Evolutionary conservation across 2,888 invertebrate genomes (phyloP), one percentile per base, ranked within the genome.

Genomic region (Toxonevra muliebris): DNA sequence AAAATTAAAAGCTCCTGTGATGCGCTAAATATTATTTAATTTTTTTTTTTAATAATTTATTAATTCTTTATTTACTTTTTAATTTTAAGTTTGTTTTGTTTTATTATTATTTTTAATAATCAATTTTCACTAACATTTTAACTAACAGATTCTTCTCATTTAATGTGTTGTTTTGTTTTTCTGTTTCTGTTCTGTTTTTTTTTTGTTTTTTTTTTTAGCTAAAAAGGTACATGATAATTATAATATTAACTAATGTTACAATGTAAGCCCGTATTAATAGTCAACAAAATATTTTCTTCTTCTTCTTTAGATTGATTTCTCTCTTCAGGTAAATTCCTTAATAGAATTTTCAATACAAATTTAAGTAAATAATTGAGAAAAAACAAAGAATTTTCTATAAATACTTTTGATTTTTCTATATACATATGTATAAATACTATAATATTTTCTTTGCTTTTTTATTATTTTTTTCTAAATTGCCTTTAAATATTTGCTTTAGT

Each of bases 261-360:
- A 30, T 75, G 75, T 74, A 64, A 79, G 81, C 79, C 13, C 76
- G 72, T 75, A 75, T 80, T 74, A 79, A 81, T 79, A 79, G 79
- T 81, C 81, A 81, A 79, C 80, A 81, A 79, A 79, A 71, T n/a
- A n/a, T 68, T 67, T 30, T 60, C 59, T 72, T 73, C 45, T 52
- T 54, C 66, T 69, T 69, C 17, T 43, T 54, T 55, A 59, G 57
- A 61, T 65, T 71, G 57, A 7, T 68, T 71, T 67, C 53, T 20
- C 7, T 53, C 69, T 55, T 30, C 30, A 4, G 2, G 30, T 30
- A 30, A 30, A 30, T 30, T 30, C 7, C 30, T 30, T 30, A 30
- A 30, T 30, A 30, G 7, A 30, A 30, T 30, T 30, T 30, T 30
- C 30, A 30, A 4, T 30, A 30, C 2, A 30, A 30, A 30, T 4